A percentile compares a stretch with the other conserved stretches of the same genome.
phyloP scores from a whole-genome alignment of 2,888 invertebrate species.

The Melitaea athalia region DNA sequence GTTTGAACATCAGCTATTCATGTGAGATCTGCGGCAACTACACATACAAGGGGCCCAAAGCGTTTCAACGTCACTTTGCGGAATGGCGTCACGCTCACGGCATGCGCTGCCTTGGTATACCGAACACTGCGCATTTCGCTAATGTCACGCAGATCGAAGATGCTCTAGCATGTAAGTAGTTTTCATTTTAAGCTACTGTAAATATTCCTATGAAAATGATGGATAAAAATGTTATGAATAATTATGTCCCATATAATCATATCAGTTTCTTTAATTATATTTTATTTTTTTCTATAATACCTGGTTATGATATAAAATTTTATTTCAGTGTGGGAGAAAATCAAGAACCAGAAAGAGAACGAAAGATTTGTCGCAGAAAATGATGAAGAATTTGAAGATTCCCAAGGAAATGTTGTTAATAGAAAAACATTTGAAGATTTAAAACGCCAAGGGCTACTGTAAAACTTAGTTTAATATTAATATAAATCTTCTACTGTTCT shows the following conservation, averaged over 20 bases:
- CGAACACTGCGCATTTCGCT: conserved; percentile 99
- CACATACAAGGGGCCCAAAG: conserved; percentile 99
- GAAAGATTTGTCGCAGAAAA: conserved; percentile 98
- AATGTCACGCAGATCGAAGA: conserved; percentile 99
- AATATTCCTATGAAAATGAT: too few species aligned
- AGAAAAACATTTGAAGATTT: conserved; percentile 99
- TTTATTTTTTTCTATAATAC: too few species aligned
- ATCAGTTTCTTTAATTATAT: too few species aligned
- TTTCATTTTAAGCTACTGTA: neutral
- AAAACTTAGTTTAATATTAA: conserved; percentile 51
- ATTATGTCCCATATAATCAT: too few species aligned
- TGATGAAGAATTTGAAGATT: conserved; percentile 99
- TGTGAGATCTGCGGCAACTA: conserved; percentile 99
- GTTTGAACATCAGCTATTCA: conserved; percentile 98
- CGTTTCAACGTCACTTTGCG: conserved; percentile 99
- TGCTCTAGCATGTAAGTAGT: conserved; percentile 91
- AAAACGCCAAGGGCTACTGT: conserved; percentile 98
- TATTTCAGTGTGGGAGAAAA: conserved; percentile 96
- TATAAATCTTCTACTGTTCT: conserved; percentile 17
- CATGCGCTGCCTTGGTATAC: conserved; percentile 99
- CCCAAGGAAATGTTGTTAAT: conserved; percentile 98
- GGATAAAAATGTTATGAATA: too few species aligned
- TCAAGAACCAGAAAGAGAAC: conserved; percentile 96
- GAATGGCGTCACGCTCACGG: conserved; percentile 95
- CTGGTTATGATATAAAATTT: neutral